A percentile compares a stretch with the other conserved stretches of the same genome.
phyloP scores from a whole-genome alignment of 1,140 invertebrate genomes.

The Latrodectus geometricus region DNA sequence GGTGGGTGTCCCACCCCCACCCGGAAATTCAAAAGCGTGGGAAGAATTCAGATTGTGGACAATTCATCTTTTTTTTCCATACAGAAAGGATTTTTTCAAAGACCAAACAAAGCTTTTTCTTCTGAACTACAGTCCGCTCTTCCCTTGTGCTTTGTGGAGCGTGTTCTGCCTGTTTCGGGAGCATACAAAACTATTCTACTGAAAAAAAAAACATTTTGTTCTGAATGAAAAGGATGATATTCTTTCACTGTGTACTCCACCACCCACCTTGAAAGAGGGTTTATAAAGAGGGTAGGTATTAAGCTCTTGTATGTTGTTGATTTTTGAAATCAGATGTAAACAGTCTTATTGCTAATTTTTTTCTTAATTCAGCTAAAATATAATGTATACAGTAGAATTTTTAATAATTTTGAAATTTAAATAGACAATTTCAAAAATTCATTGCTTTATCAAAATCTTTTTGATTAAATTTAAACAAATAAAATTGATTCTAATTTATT shows the following conservation, averaged over 20 bases:
- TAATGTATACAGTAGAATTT: no score
- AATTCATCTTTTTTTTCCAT: constrained; percentile 34
- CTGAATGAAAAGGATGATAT: not conserved
- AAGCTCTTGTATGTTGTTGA: not conserved
- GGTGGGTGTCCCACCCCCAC: constrained; percentile 3
- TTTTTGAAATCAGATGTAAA: no score
- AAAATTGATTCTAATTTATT: no score
- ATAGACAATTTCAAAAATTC: no score
- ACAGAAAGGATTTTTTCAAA: constrained; percentile 3
- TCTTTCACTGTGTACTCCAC: not conserved
- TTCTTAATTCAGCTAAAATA: no score
- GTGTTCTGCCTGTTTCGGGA: not conserved
- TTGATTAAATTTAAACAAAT: no score
- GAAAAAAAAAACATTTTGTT: not conserved
- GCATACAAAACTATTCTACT: not conserved
- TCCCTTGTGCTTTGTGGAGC: not conserved
- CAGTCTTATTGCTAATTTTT: no score
- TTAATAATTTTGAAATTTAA: no score
- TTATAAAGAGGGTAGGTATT: no score
- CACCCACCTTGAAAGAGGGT: not conserved
- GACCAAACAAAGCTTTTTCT: not conserved
- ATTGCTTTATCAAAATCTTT: no score
- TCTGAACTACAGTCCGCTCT: not conserved
- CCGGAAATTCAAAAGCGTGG: constrained; percentile 6
- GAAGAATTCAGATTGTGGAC: constrained; percentile 2